Percentiles rank a stretch among this genome's conserved stretches.
These are phyloP conservation scores for Orcinus orca DNA, from an alignment of 2,113 vertebrate genomes.

Conservation along the genomic window DNA sequence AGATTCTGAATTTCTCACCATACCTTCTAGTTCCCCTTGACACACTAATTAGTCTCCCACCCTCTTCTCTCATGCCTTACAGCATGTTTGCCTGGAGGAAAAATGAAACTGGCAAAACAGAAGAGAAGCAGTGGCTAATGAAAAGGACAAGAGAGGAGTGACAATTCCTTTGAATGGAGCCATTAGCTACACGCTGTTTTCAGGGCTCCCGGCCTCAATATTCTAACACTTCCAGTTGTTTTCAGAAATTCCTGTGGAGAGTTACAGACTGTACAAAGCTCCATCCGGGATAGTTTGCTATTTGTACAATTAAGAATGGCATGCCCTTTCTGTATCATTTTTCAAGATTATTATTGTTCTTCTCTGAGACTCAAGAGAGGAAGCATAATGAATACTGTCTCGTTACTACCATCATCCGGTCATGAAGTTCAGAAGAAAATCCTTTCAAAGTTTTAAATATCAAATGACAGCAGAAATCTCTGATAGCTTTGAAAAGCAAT, in stretches of 20 bases:
- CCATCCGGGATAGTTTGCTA: neutral
- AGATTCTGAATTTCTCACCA: constrained; percentile 72
- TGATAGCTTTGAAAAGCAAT: neutral
- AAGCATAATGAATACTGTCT: neutral
- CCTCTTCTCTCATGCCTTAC: constrained; percentile 39
- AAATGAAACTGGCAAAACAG: constrained; percentile 54
- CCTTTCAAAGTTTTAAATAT: neutral
- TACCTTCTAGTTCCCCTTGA: constrained; percentile 67
- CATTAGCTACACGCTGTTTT: constrained; percentile 38
- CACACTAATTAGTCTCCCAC: constrained; percentile 73
- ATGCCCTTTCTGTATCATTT: neutral
- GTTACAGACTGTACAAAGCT: neutral
- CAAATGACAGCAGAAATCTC: neutral
- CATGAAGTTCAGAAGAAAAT: neutral
- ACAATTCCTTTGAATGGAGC: constrained; percentile 62
- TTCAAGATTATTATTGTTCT: neutral
- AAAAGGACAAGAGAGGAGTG: constrained; percentile 50
- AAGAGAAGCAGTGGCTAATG: constrained; percentile 61
- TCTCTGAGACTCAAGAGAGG: neutral
- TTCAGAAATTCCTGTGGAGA: constrained; percentile 43
- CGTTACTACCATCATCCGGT: neutral
- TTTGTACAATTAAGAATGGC: neutral
- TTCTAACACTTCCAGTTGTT: constrained; percentile 51
- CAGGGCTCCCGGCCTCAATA: neutral
- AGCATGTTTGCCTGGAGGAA: constrained; percentile 45